A percentile compares a stretch with the other conserved stretches of the same genome.
These are phyloP conservation scores for Drosophila setosimentum DNA, from an alignment of 2,888 invertebrate genomes.

Conservation along the genomic window DNA sequence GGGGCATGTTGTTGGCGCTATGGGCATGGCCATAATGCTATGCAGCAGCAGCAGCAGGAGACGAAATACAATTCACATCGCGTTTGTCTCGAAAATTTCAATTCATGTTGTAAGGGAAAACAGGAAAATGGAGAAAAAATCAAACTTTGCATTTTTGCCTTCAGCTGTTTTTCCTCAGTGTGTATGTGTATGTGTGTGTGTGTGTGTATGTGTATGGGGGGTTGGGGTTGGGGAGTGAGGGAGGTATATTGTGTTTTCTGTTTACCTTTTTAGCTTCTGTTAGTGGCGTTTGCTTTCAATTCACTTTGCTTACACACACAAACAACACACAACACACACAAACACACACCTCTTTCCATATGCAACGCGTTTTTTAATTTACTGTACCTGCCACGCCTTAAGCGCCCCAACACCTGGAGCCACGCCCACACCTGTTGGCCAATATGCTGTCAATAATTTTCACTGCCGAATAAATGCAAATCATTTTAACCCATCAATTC, in stretches of 20 bases:
- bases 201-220: not conserved
- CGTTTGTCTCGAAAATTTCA: conserved; percentile 26
- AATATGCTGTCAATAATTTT: conserved; percentile 54
- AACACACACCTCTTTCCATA: conserved; percentile 9
- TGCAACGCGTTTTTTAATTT: conserved; percentile 50
- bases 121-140: conserved; percentile 27
- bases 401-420: not conserved
- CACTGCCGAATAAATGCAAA: conserved; percentile 40
- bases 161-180: conserved; percentile 35
- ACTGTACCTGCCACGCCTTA: conserved; percentile 37
- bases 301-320: conserved; percentile 38
- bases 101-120: conserved; percentile 29
- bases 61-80: not conserved
- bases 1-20: not conserved
- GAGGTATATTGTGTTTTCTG: not conserved
- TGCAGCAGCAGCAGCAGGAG: not conserved
- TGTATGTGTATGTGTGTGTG: conserved; percentile 15
- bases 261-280: conserved; percentile 46
- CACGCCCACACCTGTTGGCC: conserved; percentile 15
- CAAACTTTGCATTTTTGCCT: conserved; percentile 57
- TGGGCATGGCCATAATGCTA: not conserved
- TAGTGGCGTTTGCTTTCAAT: conserved; percentile 51
- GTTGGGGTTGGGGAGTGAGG: not conserved
- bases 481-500: conserved; percentile 42
- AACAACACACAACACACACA: conserved; percentile 3